These are phyloP conservation scores for Bembecia ichneumoniformis DNA, from an alignment of 2,888 invertebrate species.

Conservation along the genomic window DNA sequence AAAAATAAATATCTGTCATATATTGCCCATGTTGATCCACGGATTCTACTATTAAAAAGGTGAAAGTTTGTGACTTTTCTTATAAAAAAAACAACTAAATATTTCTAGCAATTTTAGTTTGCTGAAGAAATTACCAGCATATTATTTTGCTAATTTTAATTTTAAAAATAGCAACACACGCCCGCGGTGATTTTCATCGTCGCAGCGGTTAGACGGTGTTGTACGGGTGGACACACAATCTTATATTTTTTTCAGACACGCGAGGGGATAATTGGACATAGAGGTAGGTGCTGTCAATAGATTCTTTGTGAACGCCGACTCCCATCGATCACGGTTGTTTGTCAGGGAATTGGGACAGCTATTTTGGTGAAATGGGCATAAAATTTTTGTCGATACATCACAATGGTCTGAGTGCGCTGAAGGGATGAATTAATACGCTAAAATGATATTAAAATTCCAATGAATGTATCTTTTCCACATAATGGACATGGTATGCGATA, in stretches of 20 bases:
- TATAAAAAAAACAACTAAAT: too few relatives aligned
- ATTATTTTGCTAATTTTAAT: too few relatives aligned
- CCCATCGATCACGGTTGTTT: conserved; percentile 55
- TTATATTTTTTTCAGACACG: conserved; percentile 21
- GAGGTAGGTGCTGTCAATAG: conserved; percentile 41
- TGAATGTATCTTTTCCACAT: background rate
- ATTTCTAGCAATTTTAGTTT: too few relatives aligned
- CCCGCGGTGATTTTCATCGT: conserved; percentile 21
- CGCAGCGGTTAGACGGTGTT: conserved; percentile 18
- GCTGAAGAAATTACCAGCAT: too few relatives aligned
- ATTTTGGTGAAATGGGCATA: conserved; percentile 59
- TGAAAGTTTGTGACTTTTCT: too few relatives aligned
- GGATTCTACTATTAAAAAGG: too few relatives aligned
- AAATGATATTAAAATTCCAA: conserved; percentile 28
- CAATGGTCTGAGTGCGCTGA: conserved; percentile 43
- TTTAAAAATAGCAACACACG: too few relatives aligned
- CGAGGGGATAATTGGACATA: conserved; percentile 47
- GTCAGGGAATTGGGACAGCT: conserved; percentile 31
- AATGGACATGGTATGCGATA: background rate
- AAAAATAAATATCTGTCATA: too few relatives aligned
- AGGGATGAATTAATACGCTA: conserved; percentile 36
- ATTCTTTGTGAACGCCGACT: conserved; percentile 50
- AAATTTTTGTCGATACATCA: conserved; percentile 49
- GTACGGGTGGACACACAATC: conserved; percentile 38
- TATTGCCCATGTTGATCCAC: too few relatives aligned